A percentile compares a stretch with the other conserved stretches of the same genome.
Evolutionary conservation across 2,113 vertebrate species (phyloP).

Genomic region (Cranoglanis bouderius): DNA sequence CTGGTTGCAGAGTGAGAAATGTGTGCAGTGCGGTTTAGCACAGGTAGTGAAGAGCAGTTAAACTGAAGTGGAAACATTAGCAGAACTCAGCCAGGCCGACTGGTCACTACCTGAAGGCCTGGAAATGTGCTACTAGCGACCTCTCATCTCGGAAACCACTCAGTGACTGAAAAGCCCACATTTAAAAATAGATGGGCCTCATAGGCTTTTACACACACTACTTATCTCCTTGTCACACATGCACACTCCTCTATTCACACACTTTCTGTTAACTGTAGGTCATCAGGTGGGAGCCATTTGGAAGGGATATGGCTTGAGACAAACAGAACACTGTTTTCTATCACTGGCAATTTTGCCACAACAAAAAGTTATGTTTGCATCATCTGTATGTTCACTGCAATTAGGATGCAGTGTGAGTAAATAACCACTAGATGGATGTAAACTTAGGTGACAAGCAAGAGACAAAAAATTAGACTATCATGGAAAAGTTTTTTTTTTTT

Average conservation of each 20-base stretch:
- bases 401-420: constrained; percentile 56
- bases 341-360: neutral
- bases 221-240: constrained; percentile 27
- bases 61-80: constrained; percentile 65
- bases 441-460: constrained; percentile 38
- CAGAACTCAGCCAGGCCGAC: constrained; percentile 48
- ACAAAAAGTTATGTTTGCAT: neutral
- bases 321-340: neutral
- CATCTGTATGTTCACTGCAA: neutral
- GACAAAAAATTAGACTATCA: too few species aligned
- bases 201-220: constrained; percentile 49
- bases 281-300: neutral
- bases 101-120: constrained; percentile 55
- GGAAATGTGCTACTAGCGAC: constrained; percentile 39
- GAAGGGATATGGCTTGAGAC: neutral
- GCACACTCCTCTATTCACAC: constrained; percentile 24
- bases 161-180: constrained; percentile 57
- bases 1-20: constrained; percentile 22
- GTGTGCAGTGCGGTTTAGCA: constrained; percentile 49
- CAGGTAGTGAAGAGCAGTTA: constrained; percentile 63
- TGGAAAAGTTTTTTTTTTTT: too few species aligned
- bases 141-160: constrained; percentile 66
- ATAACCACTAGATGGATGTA: constrained; percentile 72
- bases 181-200: constrained; percentile 73
- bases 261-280: constrained; percentile 14